Evolutionary conservation across 2,797 vertebrate genomes (phyloP), one percentile per base, ranked within the genome.

Genomic region (Sebastes iracundus): DNA sequence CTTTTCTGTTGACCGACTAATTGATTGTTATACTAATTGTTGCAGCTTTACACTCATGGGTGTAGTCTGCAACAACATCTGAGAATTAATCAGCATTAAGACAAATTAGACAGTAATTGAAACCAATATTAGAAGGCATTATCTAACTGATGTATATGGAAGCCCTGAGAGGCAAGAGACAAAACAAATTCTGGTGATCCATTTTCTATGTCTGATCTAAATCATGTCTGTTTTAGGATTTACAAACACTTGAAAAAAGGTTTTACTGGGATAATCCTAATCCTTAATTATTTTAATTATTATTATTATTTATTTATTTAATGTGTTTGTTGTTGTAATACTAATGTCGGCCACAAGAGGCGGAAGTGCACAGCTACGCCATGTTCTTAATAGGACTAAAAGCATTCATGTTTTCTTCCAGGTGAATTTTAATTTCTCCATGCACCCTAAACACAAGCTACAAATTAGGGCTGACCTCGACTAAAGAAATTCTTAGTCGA

Each of bases 321-420:
- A 14, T 42, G 13, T 42, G 42, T 46, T 46, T 46, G 16, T 46
- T 46, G 42, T 2, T 46, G 42, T 46, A 46, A 46, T 46, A 8
- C 16, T 46, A 18, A 18, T 46, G 6, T 46, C 0, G 3, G 42
- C 42, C 42, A 46, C 16, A 46, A n/a, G 42, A 52, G 49, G 49
- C 49, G 4, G 8, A 52, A 52, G 8, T n/a, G 20, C 20, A n/a
- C 20, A 18, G 16, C 42, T 20, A 46, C 49, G 0, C 18, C 3
- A 49, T 49, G 46, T 49, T 49, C 46, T 49, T 18, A 18, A 49
- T 20, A 49, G 46, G 18, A 49, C 46, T 49, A 49, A 49, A 49
- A 49, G 46, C 46, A 49, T 0, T 49, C 46, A 9, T 49, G 46
- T 49, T 49, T 49, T 49, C 18, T n/a, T 49, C 18, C 46, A 20